phyloP scores from a whole-genome alignment of 2,797 vertebrate genomes.

The Gobio occitaniae region DNA sequence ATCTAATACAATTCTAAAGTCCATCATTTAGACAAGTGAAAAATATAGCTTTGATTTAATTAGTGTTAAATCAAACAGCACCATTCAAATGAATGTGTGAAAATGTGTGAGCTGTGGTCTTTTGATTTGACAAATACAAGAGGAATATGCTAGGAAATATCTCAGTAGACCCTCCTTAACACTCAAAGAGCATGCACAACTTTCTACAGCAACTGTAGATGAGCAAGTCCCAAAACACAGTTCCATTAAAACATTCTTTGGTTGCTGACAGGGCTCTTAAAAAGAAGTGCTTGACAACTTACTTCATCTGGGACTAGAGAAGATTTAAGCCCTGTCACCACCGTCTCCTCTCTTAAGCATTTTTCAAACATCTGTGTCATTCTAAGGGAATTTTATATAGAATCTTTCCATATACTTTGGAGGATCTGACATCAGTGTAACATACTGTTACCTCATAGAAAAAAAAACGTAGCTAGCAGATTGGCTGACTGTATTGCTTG shows the following conservation, averaged over 20 bases:
- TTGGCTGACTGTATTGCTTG: neutral
- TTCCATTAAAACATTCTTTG: slow-evolving; percentile 75
- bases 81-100: slow-evolving; percentile 36
- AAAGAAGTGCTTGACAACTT: slow-evolving; percentile 68
- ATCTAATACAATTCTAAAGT: neutral
- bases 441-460: slow-evolving; percentile 1
- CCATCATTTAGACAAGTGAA: neutral
- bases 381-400: slow-evolving; percentile 17
- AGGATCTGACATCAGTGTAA: slow-evolving; percentile 2
- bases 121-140: slow-evolving; percentile 52
- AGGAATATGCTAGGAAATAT: slow-evolving; percentile 22
- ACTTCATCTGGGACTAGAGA: slow-evolving; percentile 60
- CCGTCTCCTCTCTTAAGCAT: slow-evolving; percentile 46
- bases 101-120: slow-evolving; percentile 43
- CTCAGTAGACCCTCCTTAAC: slow-evolving; percentile 55
- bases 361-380: slow-evolving; percentile 40
- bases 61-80: neutral
- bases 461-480: slow-evolving; percentile 3
- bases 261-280: slow-evolving; percentile 70
- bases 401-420: neutral
- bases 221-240: slow-evolving; percentile 73
- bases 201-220: slow-evolving; percentile 63
- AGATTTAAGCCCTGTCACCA: slow-evolving; percentile 64
- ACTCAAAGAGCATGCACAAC: slow-evolving; percentile 62
- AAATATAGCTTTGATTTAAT: neutral